Percentiles rank a stretch among this genome's conserved stretches.
Evolutionary conservation across 1,140 invertebrate genomes (phyloP).

Genomic region (Macrobrachium nipponense): DNA sequence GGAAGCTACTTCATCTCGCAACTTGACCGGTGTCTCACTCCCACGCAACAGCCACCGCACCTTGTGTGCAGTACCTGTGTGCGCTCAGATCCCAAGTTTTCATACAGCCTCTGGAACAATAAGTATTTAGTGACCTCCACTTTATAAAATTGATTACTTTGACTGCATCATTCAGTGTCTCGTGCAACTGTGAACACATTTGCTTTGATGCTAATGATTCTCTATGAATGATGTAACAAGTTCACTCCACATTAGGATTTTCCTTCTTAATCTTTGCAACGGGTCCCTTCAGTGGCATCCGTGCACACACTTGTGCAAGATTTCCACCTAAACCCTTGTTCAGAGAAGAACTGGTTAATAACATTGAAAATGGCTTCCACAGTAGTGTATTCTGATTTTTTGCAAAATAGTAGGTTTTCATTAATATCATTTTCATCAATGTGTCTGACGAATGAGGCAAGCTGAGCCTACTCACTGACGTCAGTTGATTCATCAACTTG

Average conservation of each 20-base stretch:
- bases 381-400: background rate
- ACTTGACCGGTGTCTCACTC: too few relatives aligned
- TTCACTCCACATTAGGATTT: constrained; percentile 10
- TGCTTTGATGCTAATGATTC: background rate
- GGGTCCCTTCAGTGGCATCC: background rate
- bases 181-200: too few relatives aligned
- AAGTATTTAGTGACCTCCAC: background rate
- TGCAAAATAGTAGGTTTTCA: background rate
- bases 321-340: background rate
- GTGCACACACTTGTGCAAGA: too few relatives aligned
- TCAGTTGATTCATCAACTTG: constrained; percentile 13
- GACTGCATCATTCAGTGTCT: background rate
- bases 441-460: constrained; percentile 6
- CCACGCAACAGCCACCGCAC: too few relatives aligned
- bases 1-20: too few relatives aligned
- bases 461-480: constrained; percentile 8
- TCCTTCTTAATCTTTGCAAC: constrained; percentile 1
- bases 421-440: constrained; percentile 17
- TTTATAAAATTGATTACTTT: constrained; percentile 22
- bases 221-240: background rate
- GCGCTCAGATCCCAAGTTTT: constrained; percentile 12
- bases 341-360: background rate
- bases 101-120: background rate
- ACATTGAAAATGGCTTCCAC: constrained; percentile 6
- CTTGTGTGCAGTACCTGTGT: background rate